Conservation (phyloP, 2,113 vertebrate genomes). For the Nansenia antarctica region DNA sequence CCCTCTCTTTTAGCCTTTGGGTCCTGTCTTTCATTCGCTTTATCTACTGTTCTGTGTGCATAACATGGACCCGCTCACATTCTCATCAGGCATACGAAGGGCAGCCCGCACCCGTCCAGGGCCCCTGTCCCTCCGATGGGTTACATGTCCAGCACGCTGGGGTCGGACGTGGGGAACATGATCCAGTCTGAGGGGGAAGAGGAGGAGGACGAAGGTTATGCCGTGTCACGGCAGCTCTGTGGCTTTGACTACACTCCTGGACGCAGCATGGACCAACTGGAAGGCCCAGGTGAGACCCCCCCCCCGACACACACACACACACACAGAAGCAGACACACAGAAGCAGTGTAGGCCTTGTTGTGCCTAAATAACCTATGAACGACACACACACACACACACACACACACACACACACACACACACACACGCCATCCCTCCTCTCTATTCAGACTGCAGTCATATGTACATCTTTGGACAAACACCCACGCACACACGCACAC, state of each 20-base stretch:
- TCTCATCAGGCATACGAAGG: conserved; percentile 90
- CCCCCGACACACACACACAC: background rate
- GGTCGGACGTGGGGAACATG: conserved; percentile 89
- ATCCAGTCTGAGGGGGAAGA: conserved; percentile 83
- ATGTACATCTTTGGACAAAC: no score
- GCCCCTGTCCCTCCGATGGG: conserved; percentile 85
- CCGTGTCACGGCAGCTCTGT: conserved; percentile 85
- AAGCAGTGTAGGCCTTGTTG: no score
- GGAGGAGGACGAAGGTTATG: conserved; percentile 81
- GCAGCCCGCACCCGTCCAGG: conserved; percentile 86
- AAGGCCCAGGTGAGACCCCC: conserved; percentile 71
- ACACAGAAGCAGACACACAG: background rate
- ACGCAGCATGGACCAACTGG: conserved; percentile 87
- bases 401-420: background rate
- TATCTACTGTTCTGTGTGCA: background rate
- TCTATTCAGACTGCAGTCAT: background rate
- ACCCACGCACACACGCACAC: no score
- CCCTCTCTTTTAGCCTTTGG: background rate
- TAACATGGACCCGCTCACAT: conserved; percentile 41
- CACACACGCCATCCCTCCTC: background rate
- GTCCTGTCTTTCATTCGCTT: background rate
- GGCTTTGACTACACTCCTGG: conserved; percentile 88
- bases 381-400: background rate
- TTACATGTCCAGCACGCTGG: conserved; percentile 88
- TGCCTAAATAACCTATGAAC: background rate